Evolutionary conservation across 2,888 invertebrate genomes (phyloP).

Genomic region (Hirudinaria manillensis): DNA sequence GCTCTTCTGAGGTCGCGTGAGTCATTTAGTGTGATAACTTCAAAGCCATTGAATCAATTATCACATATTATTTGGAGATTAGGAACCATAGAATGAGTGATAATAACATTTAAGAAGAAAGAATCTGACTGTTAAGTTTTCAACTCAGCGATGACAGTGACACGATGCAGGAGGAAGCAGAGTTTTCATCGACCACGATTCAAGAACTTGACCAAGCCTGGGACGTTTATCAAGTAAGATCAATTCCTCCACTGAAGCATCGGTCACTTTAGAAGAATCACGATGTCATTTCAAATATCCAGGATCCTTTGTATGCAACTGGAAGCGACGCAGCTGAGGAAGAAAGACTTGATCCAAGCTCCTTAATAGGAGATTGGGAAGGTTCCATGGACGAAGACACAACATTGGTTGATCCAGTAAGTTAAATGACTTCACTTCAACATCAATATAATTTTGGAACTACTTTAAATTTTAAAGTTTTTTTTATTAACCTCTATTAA

Average conservation of each 20-base stretch:
- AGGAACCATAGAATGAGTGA: too few relatives aligned
- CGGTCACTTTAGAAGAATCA: too few relatives aligned
- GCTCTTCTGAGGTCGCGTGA: too few relatives aligned
- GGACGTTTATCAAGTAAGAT: background rate
- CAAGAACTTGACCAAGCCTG: background rate
- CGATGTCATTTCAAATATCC: background rate
- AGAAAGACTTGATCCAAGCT: slow-evolving; percentile 10
- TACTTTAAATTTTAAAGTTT: background rate
- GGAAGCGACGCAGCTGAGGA: slow-evolving; percentile 4
- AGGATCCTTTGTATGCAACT: slow-evolving; percentile 6
- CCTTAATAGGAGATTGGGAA: slow-evolving; percentile 4
- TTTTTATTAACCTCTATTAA: too few relatives aligned
- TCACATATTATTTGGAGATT: too few relatives aligned
- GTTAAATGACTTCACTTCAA: background rate
- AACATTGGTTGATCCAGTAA: slow-evolving; percentile 8
- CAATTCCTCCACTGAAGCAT: too few relatives aligned
- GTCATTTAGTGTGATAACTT: too few relatives aligned
- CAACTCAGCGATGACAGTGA: slow-evolving; percentile 5
- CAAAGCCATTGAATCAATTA: too few relatives aligned
- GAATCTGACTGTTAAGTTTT: too few relatives aligned
- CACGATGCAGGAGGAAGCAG: slow-evolving; percentile 3
- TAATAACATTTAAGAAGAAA: too few relatives aligned
- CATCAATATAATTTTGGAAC: background rate
- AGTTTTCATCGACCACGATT: slow-evolving; percentile 2
- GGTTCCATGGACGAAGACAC: background rate